A percentile compares a stretch with the other conserved stretches of the same genome.
These are phyloP conservation scores for Halcyon chelicuti DNA, from an alignment of 2,797 vertebrate genomes.

Conservation along the genomic window DNA sequence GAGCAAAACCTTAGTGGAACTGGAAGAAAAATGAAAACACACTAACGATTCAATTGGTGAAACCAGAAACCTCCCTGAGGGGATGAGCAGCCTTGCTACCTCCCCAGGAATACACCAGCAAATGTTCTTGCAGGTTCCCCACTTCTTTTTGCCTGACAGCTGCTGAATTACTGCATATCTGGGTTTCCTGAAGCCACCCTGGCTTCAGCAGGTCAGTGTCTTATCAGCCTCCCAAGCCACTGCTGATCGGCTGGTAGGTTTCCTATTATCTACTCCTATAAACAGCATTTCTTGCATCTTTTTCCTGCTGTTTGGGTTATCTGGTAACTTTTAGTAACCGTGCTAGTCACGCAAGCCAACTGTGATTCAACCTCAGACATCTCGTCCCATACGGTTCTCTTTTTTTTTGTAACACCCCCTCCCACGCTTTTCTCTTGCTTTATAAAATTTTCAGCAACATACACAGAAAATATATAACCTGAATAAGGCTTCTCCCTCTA, in stretches of 20 bases:
- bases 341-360: neutral
- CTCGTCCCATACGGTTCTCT: neutral
- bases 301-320: neutral
- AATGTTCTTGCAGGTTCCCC: neutral
- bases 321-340: neutral
- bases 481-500: neutral
- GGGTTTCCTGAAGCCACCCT: neutral
- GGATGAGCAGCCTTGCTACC: neutral
- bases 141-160: neutral
- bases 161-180: neutral
- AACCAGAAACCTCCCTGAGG: neutral
- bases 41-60: neutral
- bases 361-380: accelerated
- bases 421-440: no score
- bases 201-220: neutral
- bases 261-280: neutral
- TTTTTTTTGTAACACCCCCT: neutral
- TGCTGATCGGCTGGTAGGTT: neutral
- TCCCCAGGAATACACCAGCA: neutral
- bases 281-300: neutral
- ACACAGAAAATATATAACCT: no score
- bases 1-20: neutral
- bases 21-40: neutral
- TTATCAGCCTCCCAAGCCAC: no score
- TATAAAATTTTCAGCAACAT: neutral